These are phyloP conservation scores for Diorhabda sublineata DNA, from an alignment of 1,140 invertebrate species.

Conservation along the genomic window DNA sequence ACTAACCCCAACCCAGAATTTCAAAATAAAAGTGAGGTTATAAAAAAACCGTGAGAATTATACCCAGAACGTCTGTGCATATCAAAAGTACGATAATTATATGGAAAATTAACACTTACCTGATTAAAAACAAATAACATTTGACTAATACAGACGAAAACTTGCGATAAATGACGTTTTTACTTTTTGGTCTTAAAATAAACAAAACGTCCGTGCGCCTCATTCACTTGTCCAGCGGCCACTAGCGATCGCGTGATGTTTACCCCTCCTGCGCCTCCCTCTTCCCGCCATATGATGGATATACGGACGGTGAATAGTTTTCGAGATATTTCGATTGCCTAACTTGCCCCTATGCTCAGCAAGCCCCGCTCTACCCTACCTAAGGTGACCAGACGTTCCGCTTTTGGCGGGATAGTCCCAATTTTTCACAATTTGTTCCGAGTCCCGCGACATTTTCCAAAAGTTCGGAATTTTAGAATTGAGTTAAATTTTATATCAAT, in stretches of 20 bases:
- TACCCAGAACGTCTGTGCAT: not conserved
- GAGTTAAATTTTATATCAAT: too few species aligned
- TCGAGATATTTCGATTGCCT: constrained; percentile 6
- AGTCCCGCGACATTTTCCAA: too few species aligned
- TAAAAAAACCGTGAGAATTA: not conserved
- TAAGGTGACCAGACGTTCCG: too few species aligned
- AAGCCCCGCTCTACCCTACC: constrained; percentile 12
- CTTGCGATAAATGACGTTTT: too few species aligned
- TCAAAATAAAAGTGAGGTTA: not conserved
- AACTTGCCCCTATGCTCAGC: constrained; percentile 14
- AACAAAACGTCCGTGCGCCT: too few species aligned
- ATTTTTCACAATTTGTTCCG: too few species aligned
- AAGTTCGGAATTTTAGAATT: too few species aligned
- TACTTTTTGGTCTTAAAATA: too few species aligned
- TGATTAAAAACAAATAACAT: too few species aligned
- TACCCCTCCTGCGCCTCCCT: not conserved
- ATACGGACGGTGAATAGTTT: constrained; percentile 3
- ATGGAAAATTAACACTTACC: not conserved
- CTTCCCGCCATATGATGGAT: not conserved
- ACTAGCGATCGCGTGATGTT: not conserved
- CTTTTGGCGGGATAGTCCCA: too few species aligned
- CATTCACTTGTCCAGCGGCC: not conserved
- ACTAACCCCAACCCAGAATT: not conserved
- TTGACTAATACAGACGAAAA: not conserved
- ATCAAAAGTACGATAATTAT: not conserved